Evolutionary conservation across 2,888 invertebrate genomes (phyloP).

Genomic region (Melipona bicolor): DNA sequence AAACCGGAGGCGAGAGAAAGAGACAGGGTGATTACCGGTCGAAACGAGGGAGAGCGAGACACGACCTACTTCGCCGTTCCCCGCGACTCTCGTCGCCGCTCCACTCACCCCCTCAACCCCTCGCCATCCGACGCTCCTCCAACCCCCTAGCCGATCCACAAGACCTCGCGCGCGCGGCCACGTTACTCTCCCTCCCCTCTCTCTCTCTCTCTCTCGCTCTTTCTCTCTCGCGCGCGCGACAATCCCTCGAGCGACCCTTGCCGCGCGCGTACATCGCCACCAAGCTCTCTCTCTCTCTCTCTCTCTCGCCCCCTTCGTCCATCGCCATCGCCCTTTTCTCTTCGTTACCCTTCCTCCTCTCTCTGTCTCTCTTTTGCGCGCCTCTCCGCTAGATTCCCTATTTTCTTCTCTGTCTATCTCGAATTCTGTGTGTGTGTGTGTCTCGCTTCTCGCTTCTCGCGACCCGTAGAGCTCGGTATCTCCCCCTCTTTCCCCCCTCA

Average conservation of each 20-base stretch:
- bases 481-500: conserved; percentile 51
- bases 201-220: conserved; percentile 27
- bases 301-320: conserved; percentile 19
- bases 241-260: conserved; percentile 65
- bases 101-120: conserved; percentile 29
- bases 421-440: not conserved
- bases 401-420: conserved; percentile 82
- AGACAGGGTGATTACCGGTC: conserved; percentile 41
- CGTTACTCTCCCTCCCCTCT: not conserved
- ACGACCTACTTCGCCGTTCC: conserved; percentile 67
- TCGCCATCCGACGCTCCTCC: conserved; percentile 26
- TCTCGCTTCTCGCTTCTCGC: conserved; percentile 2
- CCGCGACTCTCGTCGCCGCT: conserved; percentile 51
- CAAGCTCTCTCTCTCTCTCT: conserved; percentile 30
- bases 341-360: conserved; percentile 18
- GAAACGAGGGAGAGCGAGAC: conserved; percentile 67
- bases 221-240: conserved; percentile 34
- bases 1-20: conserved; percentile 36
- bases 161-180: conserved; percentile 9
- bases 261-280: conserved; percentile 54
- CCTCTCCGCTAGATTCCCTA: conserved; percentile 67
- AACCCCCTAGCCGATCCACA: conserved; percentile 50
- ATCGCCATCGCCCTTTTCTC: conserved; percentile 36
- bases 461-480: not conserved
- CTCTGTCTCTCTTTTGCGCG: conserved; percentile 73